phyloP scores from a whole-genome alignment of 2,888 invertebrate species.

The Stegophylla sp. region DNA sequence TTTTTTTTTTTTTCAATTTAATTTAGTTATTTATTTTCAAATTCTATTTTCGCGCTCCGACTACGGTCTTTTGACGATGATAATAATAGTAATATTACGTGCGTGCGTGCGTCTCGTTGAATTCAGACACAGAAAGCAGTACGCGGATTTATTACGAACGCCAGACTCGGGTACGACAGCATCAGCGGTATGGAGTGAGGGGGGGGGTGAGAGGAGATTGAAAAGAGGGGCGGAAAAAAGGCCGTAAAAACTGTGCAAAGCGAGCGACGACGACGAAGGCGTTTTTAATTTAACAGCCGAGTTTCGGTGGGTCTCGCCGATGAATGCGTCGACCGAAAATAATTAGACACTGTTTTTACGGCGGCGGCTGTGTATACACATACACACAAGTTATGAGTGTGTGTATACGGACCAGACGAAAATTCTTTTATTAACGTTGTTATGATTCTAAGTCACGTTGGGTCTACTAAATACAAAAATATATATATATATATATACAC shows the following conservation, averaged over 20 bases:
- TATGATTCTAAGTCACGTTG: not conserved
- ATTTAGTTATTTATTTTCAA: not conserved
- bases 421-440: not conserved
- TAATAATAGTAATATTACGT: not conserved
- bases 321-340: not conserved
- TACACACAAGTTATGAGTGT: too few species aligned
- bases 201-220: not conserved
- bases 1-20: not conserved
- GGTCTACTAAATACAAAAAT: not conserved
- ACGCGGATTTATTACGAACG: not conserved
- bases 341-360: constrained; percentile 19
- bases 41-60: not conserved
- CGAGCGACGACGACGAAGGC: not conserved
- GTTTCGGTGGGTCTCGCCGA: not conserved
- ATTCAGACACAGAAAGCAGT: not conserved
- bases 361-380: not conserved
- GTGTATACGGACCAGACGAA: not conserved
- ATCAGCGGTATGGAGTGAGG: too few species aligned
- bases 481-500: too few species aligned
- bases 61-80: not conserved
- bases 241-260: constrained; percentile 24
- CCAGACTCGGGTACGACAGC: too few species aligned
- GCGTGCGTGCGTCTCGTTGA: not conserved
- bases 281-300: constrained; percentile 14
- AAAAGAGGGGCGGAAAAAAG: not conserved